Evolutionary conservation across 1,140 invertebrate genomes (phyloP).

Genomic region (Heliothis subflexa): DNA sequence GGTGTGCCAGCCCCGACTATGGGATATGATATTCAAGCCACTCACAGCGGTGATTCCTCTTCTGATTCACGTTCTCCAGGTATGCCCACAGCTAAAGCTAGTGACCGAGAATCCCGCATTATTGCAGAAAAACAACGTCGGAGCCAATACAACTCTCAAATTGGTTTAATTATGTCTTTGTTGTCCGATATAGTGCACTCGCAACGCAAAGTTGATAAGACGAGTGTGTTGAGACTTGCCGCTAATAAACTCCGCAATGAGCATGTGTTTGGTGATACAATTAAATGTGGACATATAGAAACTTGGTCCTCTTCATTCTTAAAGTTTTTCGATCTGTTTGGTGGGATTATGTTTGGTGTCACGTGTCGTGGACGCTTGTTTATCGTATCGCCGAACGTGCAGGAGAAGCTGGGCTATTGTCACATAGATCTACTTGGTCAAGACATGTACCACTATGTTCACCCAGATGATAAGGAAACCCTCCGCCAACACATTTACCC

Average conservation of each 20-base stretch:
- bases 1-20: slow-evolving; percentile 59
- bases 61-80: slow-evolving; percentile 79
- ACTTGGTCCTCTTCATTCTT: slow-evolving; percentile 82
- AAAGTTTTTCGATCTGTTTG: slow-evolving; percentile 87
- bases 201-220: slow-evolving; percentile 95
- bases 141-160: slow-evolving; percentile 95
- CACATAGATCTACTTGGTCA: slow-evolving; percentile 95
- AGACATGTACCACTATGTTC: slow-evolving; percentile 93
- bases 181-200: slow-evolving; percentile 94
- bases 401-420: slow-evolving; percentile 94
- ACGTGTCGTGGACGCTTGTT: slow-evolving; percentile 94
- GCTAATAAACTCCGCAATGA: slow-evolving; percentile 91
- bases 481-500: slow-evolving; percentile 91
- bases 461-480: slow-evolving; percentile 92
- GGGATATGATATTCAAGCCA: slow-evolving; percentile 61
- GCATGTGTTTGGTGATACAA: slow-evolving; percentile 86
- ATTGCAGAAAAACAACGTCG: slow-evolving; percentile 95
- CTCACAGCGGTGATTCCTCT: slow-evolving; percentile 73
- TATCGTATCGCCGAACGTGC: slow-evolving; percentile 94
- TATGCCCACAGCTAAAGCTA: slow-evolving; percentile 69
- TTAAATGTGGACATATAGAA: slow-evolving; percentile 79
- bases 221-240: slow-evolving; percentile 94
- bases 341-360: slow-evolving; percentile 93
- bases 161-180: slow-evolving; percentile 92
- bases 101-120: slow-evolving; percentile 92